A percentile compares a stretch with the other conserved stretches of the same genome.
phyloP scores from a whole-genome alignment of 2,113 vertebrate species.

The Equus przewalskii region DNA sequence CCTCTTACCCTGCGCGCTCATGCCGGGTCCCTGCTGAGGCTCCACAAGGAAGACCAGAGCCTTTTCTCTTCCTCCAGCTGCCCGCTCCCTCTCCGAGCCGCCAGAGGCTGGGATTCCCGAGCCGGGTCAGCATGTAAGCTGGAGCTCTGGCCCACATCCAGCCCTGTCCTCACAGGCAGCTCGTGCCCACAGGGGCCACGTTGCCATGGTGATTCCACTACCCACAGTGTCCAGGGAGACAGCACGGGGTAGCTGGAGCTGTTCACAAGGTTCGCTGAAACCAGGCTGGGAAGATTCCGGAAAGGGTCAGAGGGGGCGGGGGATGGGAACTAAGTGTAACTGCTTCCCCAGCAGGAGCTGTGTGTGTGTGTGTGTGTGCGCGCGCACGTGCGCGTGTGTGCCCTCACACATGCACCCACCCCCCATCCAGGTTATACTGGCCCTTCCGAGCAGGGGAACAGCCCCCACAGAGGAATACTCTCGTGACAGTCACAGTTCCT shows the following conservation, averaged over 20 bases:
- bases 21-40: not conserved
- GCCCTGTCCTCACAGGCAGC: conserved; percentile 19
- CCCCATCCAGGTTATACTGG: not conserved
- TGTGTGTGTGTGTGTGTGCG: not conserved
- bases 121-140: not conserved
- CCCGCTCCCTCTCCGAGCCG: not conserved
- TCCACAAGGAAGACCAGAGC: fast-evolving
- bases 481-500: not conserved
- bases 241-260: conserved; percentile 53
- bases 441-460: not conserved
- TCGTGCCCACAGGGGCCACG: conserved; percentile 61
- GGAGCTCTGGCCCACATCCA: not conserved
- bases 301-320: not conserved
- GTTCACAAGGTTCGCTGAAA: conserved; percentile 68
- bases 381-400: fast-evolving
- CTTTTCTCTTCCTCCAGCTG: not conserved
- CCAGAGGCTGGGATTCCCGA: not conserved
- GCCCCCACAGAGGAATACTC: not conserved
- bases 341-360: not conserved
- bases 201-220: conserved; percentile 80
- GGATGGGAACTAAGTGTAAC: not conserved
- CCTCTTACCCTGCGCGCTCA: fast-evolving
- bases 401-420: not conserved
- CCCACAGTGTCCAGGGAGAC: conserved; percentile 80
- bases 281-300: conserved; percentile 60